These are phyloP conservation scores for Sciaenops ocellatus DNA, from an alignment of 2,797 vertebrate genomes.

Conservation along the genomic window DNA sequence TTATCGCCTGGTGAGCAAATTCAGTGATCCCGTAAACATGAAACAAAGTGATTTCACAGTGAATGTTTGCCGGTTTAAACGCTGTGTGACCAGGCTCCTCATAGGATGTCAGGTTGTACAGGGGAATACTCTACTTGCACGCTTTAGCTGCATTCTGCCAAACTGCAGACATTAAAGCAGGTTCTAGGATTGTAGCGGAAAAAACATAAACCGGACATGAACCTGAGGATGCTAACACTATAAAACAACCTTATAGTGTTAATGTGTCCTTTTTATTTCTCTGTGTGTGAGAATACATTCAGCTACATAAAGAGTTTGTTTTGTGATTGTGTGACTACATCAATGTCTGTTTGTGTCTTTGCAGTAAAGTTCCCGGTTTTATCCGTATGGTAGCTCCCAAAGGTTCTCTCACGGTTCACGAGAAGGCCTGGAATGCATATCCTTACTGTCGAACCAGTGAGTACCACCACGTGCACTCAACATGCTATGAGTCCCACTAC, in stretches of 20 bases:
- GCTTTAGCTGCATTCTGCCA: background rate
- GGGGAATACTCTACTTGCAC: background rate
- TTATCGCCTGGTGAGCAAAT: background rate
- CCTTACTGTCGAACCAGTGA: conserved; percentile 96
- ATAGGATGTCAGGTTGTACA: background rate
- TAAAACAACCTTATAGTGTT: background rate
- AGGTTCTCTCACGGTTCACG: conserved; percentile 92
- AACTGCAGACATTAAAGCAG: background rate
- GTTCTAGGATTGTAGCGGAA: background rate
- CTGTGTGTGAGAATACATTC: background rate
- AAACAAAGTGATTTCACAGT: background rate
- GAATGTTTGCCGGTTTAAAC: background rate
- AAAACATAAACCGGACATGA: background rate
- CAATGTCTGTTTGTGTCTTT: conserved; percentile 44
- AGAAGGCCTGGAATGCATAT: conserved; percentile 98
- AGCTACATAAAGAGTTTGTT: background rate
- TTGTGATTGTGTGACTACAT: background rate
- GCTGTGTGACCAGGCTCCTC: background rate
- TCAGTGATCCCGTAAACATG: background rate
- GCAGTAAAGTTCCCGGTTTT: conserved; percentile 93
- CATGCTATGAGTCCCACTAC: background rate
- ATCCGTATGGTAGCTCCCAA: conserved; percentile 91
- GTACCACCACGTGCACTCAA: conserved; percentile 47
- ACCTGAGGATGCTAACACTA: background rate
- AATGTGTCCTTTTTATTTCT: background rate